phyloP scores from a whole-genome alignment of 2,888 invertebrate genomes.

The Brenthis ino region DNA sequence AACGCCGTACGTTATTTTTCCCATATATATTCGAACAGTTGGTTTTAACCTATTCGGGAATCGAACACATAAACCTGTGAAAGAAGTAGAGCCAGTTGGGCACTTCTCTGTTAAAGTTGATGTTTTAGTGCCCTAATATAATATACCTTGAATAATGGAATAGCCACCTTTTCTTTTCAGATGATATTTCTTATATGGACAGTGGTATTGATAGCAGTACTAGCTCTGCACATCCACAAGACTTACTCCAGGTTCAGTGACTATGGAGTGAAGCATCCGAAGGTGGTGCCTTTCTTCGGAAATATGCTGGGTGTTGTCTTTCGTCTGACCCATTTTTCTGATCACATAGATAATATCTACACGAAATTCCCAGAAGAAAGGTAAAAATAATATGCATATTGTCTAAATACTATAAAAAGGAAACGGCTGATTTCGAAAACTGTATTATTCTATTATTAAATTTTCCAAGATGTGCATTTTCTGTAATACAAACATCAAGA shows the following conservation, averaged over 20 bases:
- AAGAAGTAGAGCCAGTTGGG: too few species aligned
- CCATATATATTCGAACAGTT: too few species aligned
- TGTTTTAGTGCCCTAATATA: too few species aligned
- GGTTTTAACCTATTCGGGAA: too few species aligned
- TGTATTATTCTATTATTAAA: neutral
- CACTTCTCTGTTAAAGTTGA: too few species aligned
- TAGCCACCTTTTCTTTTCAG: neutral
- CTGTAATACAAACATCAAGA: too few species aligned
- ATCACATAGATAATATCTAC: slow-evolving; percentile 45
- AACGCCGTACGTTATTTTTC: too few species aligned
- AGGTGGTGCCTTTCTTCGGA: slow-evolving; percentile 49
- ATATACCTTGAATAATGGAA: too few species aligned
- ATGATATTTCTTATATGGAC: slow-evolving; percentile 50
- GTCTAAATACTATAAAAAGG: neutral
- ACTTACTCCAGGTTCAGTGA: slow-evolving; percentile 48
- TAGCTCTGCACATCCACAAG: slow-evolving; percentile 44
- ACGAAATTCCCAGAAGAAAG: slow-evolving; percentile 50
- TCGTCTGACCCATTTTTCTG: slow-evolving; percentile 42
- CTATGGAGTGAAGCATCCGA: slow-evolving; percentile 49
- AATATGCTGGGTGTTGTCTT: slow-evolving; percentile 45
- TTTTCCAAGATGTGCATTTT: neutral
- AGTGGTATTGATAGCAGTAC: slow-evolving; percentile 39
- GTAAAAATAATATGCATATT: slow-evolving; percentile 35
- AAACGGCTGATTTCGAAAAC: neutral
- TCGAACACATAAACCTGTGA: too few species aligned